Percentiles rank a stretch among this genome's conserved stretches.
These are phyloP conservation scores for Chlorodrepanis virens DNA, from an alignment of 2,113 vertebrate species.

Conservation along the genomic window DNA sequence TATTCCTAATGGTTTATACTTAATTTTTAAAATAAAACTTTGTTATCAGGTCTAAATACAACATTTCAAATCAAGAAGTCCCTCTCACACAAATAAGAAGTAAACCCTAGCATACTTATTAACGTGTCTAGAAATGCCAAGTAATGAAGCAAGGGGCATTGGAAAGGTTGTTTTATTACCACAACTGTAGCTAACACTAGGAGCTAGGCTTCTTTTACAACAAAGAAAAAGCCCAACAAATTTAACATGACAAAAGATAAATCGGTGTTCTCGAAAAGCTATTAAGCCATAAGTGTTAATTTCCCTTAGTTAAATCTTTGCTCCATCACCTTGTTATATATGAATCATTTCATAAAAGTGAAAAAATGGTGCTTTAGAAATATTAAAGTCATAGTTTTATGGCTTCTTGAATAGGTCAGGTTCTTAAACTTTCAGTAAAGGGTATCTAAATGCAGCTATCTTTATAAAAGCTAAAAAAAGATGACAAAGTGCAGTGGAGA, in stretches of 20 bases:
- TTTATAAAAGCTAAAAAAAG: constrained; percentile 52
- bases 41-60: not conserved
- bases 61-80: not conserved
- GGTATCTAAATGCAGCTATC: constrained; percentile 28
- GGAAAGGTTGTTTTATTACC: constrained; percentile 1
- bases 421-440: constrained; percentile 61
- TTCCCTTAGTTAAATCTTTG: constrained; percentile 71
- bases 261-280: constrained; percentile 53
- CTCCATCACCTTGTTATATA: constrained; percentile 60
- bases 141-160: not conserved
- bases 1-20: not conserved
- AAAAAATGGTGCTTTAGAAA: constrained; percentile 48
- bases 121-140: not conserved
- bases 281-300: constrained; percentile 71
- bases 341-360: constrained; percentile 56
- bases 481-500: not conserved
- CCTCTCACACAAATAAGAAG: not conserved
- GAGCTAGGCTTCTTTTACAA: constrained; percentile 8
- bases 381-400: constrained; percentile 31
- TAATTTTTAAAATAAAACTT: not conserved
- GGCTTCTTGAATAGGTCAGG: constrained; percentile 45
- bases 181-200: not conserved
- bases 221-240: constrained; percentile 60
- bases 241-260: constrained; percentile 67
- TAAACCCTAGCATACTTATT: not conserved